Base-by-base conservation (phyloP, 2,113 vertebrate genomes). In the Laterallus jamaicensis region DNA sequence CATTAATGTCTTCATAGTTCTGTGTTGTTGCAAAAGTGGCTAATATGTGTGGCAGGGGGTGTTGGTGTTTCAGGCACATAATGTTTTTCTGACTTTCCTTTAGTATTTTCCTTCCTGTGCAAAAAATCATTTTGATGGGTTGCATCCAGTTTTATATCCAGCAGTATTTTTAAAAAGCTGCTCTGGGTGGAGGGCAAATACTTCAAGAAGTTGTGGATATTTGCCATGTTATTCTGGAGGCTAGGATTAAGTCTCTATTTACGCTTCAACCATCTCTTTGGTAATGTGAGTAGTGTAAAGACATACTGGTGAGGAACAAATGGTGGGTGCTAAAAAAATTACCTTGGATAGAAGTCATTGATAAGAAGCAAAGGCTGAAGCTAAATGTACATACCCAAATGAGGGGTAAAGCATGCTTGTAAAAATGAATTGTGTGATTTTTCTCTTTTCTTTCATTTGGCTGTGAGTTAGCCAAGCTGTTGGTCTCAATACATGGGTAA, bases 401-500 rank as follows among this genome's bases (percentile, higher is more conserved):
- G 35, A 62, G 11, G 73, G 35, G 40, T 78, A 76, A 92, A 71
- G 59, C 37, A 35, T 78, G 77, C 44, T n/a, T 95, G 83, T 83
- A 78, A 81, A 6, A 16, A 71, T 62, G n/a, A 70, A 64, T 16
- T 59, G 17, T 73, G 11, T 78, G 29, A 13, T 67, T 89, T 92
- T 81, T 64, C 35, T 91, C 19, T 37, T 42, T 92, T 42, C 18
- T 92, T 32, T 70, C 31, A 5, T 87, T 87, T 50, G 52, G 21
- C 47, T 94, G 39, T 35, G 67, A 82, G 28, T 77, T 88, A 82
- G 35, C 29, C 31, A 64, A 64, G 24, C 58, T 79, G 25, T 82
- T 96, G 82, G 42, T 81, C 62, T 92, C 76, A 49, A 6, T 81
- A n/a, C 9, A 3, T 67, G 88, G 42, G 82, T 90, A 74, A 86